Percentiles rank a stretch among this genome's conserved stretches.
These are phyloP conservation scores for Yoshiicerus persimilis DNA, from an alignment of 1,140 invertebrate species.

Conservation along the genomic window DNA sequence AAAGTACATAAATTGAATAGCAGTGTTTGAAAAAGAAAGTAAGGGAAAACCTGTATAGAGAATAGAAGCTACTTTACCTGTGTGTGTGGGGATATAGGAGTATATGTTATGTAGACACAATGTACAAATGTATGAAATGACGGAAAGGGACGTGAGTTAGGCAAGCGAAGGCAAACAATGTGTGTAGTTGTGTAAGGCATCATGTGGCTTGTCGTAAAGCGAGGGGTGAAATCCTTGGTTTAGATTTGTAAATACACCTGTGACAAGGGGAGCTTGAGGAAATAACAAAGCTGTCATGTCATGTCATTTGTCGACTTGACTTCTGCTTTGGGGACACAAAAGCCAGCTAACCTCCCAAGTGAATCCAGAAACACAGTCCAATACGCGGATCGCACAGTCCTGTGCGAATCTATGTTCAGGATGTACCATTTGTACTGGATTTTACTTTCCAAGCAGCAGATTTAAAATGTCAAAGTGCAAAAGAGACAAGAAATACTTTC, in stretches of 20 bases:
- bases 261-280: constrained; percentile 23
- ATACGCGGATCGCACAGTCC: background rate
- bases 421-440: background rate
- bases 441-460: too few species aligned
- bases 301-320: constrained; percentile 30
- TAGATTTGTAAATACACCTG: constrained; percentile 28
- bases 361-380: background rate
- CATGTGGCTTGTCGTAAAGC: constrained; percentile 5
- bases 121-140: background rate
- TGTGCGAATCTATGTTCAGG: background rate
- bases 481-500: too few species aligned
- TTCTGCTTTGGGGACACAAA: background rate
- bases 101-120: background rate
- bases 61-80: background rate
- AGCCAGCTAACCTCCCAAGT: background rate
- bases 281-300: constrained; percentile 25
- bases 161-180: background rate
- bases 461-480: too few species aligned
- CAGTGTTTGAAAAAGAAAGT: background rate
- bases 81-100: background rate
- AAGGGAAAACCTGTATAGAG: background rate
- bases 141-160: background rate
- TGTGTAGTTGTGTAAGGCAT: background rate
- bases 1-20: background rate
- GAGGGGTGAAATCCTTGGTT: constrained; percentile 1